Evolutionary conservation across 2,113 vertebrate genomes (phyloP).

Genomic region (Pollimyrus isidori): DNA sequence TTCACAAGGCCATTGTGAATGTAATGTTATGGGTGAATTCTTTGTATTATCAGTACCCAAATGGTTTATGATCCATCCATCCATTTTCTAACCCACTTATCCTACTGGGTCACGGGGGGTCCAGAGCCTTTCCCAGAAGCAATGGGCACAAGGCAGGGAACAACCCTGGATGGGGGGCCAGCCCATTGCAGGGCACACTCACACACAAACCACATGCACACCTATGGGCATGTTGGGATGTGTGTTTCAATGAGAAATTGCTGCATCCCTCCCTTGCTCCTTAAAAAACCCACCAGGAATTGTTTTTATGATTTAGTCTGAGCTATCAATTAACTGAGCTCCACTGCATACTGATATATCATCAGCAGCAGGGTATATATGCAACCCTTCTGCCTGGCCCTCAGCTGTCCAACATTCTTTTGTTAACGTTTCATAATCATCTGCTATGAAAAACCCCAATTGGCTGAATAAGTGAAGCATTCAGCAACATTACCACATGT

Average conservation of each 20-base stretch:
- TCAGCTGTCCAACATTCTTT: background rate
- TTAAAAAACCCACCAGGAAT: background rate
- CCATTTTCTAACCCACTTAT: too few species aligned
- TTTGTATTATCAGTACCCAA: constrained; percentile 9
- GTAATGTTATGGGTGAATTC: background rate
- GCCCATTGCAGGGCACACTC: too few species aligned
- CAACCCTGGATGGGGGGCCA: too few species aligned
- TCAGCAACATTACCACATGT: background rate
- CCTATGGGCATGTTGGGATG: background rate
- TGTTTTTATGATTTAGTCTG: background rate
- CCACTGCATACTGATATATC: background rate
- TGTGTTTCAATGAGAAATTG: background rate
- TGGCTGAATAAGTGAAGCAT: background rate
- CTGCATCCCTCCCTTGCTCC: background rate
- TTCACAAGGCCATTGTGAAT: constrained; percentile 11
- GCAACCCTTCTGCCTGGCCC: background rate
- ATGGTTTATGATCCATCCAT: background rate
- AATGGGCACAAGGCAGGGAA: too few species aligned
- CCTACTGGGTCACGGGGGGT: too few species aligned
- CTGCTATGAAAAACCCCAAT: background rate
- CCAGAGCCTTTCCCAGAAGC: too few species aligned
- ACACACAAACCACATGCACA: too few species aligned
- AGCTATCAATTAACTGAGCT: background rate
- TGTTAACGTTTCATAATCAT: background rate
- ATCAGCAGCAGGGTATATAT: background rate